A percentile compares a stretch with the other conserved stretches of the same genome.
phyloP scores from a whole-genome alignment of 2,797 vertebrate species.

The Trichosurus vulpecula region DNA sequence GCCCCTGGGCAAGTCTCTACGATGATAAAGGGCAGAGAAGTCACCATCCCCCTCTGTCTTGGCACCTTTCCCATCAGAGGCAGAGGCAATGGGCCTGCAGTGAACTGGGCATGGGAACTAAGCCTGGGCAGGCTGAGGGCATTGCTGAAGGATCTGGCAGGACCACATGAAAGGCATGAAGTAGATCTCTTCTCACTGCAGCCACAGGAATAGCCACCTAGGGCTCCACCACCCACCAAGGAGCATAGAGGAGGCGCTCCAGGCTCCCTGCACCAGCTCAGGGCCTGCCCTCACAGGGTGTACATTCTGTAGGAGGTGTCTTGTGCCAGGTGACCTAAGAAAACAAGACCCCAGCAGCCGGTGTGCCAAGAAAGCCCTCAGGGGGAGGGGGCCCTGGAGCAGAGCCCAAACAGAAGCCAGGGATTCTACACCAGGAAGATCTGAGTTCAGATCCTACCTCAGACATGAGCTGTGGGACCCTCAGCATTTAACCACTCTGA shows the following conservation, averaged over 20 bases:
- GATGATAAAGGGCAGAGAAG: background rate
- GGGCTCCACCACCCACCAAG: no score
- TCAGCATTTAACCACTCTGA: background rate
- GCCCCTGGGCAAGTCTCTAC: background rate
- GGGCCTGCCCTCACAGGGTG: background rate
- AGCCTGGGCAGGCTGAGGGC: background rate
- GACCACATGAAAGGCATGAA: no score
- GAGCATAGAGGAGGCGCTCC: no score
- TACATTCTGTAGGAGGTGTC: slow-evolving; percentile 9
- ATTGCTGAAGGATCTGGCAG: background rate
- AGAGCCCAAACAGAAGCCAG: background rate
- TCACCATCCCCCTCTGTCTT: no score
- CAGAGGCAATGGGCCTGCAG: background rate
- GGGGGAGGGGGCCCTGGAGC: background rate
- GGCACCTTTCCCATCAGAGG: background rate
- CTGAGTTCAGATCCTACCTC: background rate
- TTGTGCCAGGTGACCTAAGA: slow-evolving; percentile 66
- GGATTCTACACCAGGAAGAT: background rate
- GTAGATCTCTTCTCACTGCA: background rate
- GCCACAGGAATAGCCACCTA: no score
- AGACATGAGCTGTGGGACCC: background rate
- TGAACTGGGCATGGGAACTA: no score
- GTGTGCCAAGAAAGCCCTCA: background rate
- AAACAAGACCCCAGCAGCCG: background rate
- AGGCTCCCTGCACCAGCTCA: background rate